Evolutionary conservation across 2,113 vertebrate species (phyloP).

Genomic region (Paratilapia polleni): DNA sequence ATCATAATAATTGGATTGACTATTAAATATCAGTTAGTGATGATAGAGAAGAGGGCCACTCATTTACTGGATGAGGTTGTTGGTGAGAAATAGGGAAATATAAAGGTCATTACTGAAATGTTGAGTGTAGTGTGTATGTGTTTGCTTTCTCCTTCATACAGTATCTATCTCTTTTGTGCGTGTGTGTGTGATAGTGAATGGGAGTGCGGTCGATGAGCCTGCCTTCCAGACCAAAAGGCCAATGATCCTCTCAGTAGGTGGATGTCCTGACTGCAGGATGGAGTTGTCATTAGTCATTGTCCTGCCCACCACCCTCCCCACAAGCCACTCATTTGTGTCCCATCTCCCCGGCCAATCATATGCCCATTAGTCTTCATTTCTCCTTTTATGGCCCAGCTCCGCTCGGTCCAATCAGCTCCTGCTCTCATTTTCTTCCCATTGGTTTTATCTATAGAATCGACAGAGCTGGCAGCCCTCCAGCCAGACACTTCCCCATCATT

Average conservation of each 20-base stretch:
- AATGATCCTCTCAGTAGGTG: conserved; percentile 51
- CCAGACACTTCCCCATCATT: conserved; percentile 48
- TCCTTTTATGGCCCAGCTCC: conserved; percentile 51
- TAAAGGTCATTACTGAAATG: conserved; percentile 5
- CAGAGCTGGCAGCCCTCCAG: conserved; percentile 60
- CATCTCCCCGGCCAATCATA: conserved; percentile 66
- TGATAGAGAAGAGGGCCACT: neutral
- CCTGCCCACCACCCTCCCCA: conserved; percentile 2
- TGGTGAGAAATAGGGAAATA: neutral
- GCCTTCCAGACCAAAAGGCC: conserved; percentile 45
- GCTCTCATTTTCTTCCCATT: conserved; percentile 66
- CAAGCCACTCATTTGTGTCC: conserved; percentile 60
- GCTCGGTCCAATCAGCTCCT: conserved; percentile 49
- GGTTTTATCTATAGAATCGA: conserved; percentile 65
- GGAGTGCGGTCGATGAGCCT: conserved; percentile 40
- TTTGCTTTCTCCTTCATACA: neutral
- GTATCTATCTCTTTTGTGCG: neutral
- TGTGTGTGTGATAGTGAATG: neutral
- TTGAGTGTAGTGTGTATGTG: neutral
- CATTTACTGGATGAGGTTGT: neutral
- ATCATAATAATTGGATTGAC: no score
- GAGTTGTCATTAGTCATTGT: conserved; percentile 63
- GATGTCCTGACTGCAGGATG: conserved; percentile 45
- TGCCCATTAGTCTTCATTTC: conserved; percentile 73
- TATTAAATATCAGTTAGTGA: no score